Base-by-base conservation (phyloP, 1,140 invertebrate genomes). In the Littorina saxatilis region DNA sequence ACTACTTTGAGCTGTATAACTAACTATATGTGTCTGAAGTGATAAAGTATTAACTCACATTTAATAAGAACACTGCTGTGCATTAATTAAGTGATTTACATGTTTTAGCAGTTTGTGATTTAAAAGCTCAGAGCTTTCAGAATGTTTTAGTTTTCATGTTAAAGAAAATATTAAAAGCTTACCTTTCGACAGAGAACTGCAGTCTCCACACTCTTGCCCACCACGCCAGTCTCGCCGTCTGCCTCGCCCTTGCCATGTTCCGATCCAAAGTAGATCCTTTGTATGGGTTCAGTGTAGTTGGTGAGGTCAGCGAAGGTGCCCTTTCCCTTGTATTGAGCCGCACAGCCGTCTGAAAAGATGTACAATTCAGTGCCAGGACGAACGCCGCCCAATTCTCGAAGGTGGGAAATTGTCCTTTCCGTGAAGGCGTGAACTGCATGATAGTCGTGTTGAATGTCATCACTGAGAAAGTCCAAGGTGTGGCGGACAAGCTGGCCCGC, bases 211-310 rank as follows among this genome's bases (percentile, higher is more conserved):
- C 11, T 20, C 39, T 80, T 61, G 43, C 63, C 50, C 15, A 80
- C 15, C 13, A 29, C 43, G 1, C 79, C 79, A 32, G 79, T 80
- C 29, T 80, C 79, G 5, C 63, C 79, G 50, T 80, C 79, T 32
- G 79, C 79, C 66, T 80, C 79, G 29, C 79, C 79, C 43, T 80
- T 80, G 3, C 79, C 63, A 52, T 72, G 79, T 43, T 80, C 66
- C 3, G 79, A 43, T 4, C 79, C 79, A 55, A 5, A 80, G 66
- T 50, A 80, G 66, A 50, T 27, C 1, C 66, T 37, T 43, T 80
- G 63, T 7, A 66, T 29, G 9, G 20, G 20, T 5, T 7, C 2
- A 29, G 61, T 2, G 29, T 66, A 66, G 20, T 32, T n/a, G 15
- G 3, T n/a, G 5, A 79, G 77, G 37, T 79, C 77, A n/a, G 77